Base-by-base conservation (phyloP, 2,888 invertebrate genomes). In the Lacanobia oleracea region DNA sequence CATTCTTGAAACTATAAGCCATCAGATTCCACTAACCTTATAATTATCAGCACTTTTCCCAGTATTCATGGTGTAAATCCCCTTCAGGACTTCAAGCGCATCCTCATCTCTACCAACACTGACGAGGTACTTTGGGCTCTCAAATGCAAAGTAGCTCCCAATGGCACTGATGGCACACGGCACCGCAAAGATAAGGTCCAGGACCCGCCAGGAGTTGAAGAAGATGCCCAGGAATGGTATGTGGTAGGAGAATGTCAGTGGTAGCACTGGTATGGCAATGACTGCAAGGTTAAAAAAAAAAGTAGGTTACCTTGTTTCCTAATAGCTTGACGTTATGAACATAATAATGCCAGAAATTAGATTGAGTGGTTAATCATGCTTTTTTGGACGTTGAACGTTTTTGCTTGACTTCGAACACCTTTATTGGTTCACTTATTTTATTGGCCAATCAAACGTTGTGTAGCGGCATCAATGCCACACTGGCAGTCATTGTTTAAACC, bases 41-140 rank as follows among this genome's bases (percentile, higher is more conserved):
- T 90, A 95, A 1, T 86, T 84, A 48, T 93, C 92, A 1, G 67
- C 80, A 40, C 81, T 84, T 51, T 90, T 91, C 2, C 93, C 91
- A 40, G 88, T 90, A 68, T 96, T 96, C 21, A 93, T 87, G 1
- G 80, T 84, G 64, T 86, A 94, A 2, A 95, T 94, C 0, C 85
- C 87, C 66, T 82, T 90, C 74, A 95, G 77, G 0, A 93, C 89
- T 16, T 90, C 76, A 60, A 98, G 86, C 0, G 98, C 97, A 71
- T 96, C 94, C 0, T 96, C 93, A 1, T 93, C 88, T 3, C 87
- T 94, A 93, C 97, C 92, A 93, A 97, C 63, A 96, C 96, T 93
- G 16, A 97, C 93, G 54, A 97, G 93, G 87, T 97, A 98, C 88
- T 98, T 98, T 0, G 98, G 98, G 79, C 98, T 98, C 90, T 98